Base-by-base conservation (phyloP, 2,797 vertebrate genomes). In the Vultur gryphus region DNA sequence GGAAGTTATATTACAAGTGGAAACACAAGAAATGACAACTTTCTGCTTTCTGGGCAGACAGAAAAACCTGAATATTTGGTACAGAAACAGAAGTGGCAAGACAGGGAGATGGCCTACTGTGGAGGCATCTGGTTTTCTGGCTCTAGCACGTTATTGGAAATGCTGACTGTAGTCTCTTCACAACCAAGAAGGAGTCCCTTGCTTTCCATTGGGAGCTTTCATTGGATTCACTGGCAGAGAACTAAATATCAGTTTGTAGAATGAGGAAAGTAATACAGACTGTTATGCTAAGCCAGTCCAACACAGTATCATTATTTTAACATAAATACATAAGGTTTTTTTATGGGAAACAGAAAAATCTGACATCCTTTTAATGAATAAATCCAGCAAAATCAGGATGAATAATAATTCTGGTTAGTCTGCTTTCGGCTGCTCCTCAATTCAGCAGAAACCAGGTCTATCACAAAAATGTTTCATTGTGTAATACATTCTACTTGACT, bases 391-490 rank as follows among this genome's bases (percentile, higher is more conserved):
- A 90, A 94, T 72, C 37, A 67, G 71, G 57, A 89, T 67, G 46
- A 86, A 71, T 79, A 70, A 84, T 58, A 86, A 55, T 29, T 91
- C 77, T 82, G 41, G 52, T 93, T 95, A 64, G 83, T 96, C 93
- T 95, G 41, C 37, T 70, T 95, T 97, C 92, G 88, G 92, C 94
- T 94, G 41, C 39, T 91, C 15, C 51, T 93, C 84, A 85, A 24
- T 70, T 95, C 80, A 89, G 62, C 69, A 93, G 71, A 97, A 96
- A 93, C 75, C 58, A 88, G 15, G 65, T 64, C 87, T 97, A 90
- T 97, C 88, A 69, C 71, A 88, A 95, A 94, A 94, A 72, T 19
- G 0, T 72, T 92, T 72, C 13, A 44, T 95, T 96, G 55, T 87
- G 39, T 73, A 97, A 97, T 84, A 91, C 78, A 65, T 84, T 94